Evolutionary conservation across 2,888 invertebrate genomes (phyloP).

Genomic region (Oligia strigilis): DNA sequence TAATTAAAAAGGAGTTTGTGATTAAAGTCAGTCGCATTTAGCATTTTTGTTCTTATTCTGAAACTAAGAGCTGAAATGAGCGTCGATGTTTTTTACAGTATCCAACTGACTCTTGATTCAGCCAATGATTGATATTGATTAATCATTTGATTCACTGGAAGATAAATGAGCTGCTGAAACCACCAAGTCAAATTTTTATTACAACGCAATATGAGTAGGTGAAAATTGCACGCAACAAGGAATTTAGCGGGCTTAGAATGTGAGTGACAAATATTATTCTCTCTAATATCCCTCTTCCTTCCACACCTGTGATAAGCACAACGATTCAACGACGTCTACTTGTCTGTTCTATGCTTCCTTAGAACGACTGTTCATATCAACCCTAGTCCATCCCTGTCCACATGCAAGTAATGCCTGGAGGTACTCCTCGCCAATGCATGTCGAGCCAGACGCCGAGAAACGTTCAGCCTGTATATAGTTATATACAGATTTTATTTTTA

Average conservation of each 20-base stretch:
- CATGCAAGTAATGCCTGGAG: slow-evolving; percentile 57
- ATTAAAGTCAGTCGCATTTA: slow-evolving; percentile 18
- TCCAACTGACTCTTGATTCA: neutral
- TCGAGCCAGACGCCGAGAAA: slow-evolving; percentile 38
- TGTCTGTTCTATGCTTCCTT: neutral
- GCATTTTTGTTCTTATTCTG: slow-evolving; percentile 5
- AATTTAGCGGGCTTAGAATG: neutral
- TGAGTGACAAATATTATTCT: neutral
- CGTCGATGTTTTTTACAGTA: neutral
- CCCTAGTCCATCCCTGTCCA: slow-evolving; percentile 43
- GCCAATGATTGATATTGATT: neutral
- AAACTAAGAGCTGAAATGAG: neutral
- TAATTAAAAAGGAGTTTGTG: slow-evolving; percentile 22
- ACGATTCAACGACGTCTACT: neutral
- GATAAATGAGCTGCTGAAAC: neutral
- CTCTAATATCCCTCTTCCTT: neutral
- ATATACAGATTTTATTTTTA: slow-evolving; percentile 23
- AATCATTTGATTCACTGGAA: neutral
- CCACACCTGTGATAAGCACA: neutral
- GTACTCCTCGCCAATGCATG: slow-evolving; percentile 59
- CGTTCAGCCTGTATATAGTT: slow-evolving; percentile 22
- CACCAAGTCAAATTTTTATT: neutral
- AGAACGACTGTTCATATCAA: neutral
- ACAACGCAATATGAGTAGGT: neutral
- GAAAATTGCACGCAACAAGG: neutral